Evolutionary conservation across 2,888 invertebrate genomes (phyloP), one percentile per base, ranked within the genome.

Genomic region (Eumacrocentrus americanus): DNA sequence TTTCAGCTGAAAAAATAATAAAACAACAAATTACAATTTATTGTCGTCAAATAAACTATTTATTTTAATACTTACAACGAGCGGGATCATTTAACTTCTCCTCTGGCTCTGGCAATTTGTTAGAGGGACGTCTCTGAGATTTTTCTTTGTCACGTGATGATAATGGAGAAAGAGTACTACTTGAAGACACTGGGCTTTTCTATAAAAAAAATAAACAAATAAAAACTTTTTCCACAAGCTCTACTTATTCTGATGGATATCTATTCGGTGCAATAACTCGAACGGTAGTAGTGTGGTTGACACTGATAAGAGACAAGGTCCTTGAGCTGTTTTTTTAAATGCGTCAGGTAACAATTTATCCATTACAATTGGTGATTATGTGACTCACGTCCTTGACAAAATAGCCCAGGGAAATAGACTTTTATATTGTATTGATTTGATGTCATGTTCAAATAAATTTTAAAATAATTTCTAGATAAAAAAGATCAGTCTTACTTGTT

Each of bases 41-140:
- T n/a, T n/a, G n/a, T n/a, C n/a, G n/a, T n/a, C n/a, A n/a, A n/a
- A n/a, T n/a, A n/a, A n/a, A n/a, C n/a, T n/a, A n/a, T n/a, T n/a
- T n/a, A n/a, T 29, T 68, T 77, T 78, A 65, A 80, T 76, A 11
- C 74, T 70, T 1, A 80, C 80, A 34, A 80, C 70, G 55, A 80
- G 56, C n/a, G 74, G 74, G 52, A 79, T 63, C 60, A 20, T 29
- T 16, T 16, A 58, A 50, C 53, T 64, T 67, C n/a, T 64, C 65
- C 7, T 62, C 53, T 3, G 44, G 46, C 18, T 63, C 67, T 12
- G 60, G 47, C n/a, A 52, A 58, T 54, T 61, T 64, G 16, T 52
- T 61, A n/a, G 61, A 12, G 1, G 18, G 88, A 64, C 87, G 84
- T 80, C 87, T 88, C 68, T 84, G 83, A 74, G 85, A 87, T 75